Conservation (phyloP, 2,888 invertebrate genomes). For the Aricia artaxerxes region DNA sequence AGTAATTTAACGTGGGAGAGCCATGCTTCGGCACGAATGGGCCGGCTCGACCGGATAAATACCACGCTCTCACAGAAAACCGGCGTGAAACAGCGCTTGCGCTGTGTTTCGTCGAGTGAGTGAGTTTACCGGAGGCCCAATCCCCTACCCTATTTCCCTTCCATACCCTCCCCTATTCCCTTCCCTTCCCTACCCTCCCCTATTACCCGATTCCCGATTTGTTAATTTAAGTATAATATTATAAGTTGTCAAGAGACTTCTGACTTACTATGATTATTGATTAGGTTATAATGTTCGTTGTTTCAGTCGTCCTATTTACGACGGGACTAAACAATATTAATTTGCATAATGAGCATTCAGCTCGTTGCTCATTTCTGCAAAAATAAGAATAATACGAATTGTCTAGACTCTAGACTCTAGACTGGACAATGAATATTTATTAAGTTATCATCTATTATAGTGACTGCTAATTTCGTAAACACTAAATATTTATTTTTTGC, state of each 20-base stretch:
- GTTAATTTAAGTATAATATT: neutral
- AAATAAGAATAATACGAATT: conserved; percentile 12
- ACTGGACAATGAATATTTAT: neutral
- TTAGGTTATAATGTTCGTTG: neutral
- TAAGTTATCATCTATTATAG: neutral
- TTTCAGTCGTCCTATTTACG: conserved; percentile 7
- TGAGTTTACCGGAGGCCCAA: too few species aligned
- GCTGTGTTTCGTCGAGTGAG: too few species aligned
- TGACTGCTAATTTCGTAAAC: neutral
- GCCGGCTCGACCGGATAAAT: too few species aligned
- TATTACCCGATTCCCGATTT: too few species aligned
- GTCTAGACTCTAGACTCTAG: conserved; percentile 4
- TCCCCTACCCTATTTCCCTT: too few species aligned
- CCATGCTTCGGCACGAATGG: too few species aligned
- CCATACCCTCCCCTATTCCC: too few species aligned
- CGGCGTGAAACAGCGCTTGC: too few species aligned
- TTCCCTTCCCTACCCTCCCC: too few species aligned
- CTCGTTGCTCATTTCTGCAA: neutral
- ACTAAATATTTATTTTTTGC: too few species aligned
- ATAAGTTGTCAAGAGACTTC: neutral
- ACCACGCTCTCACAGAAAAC: too few species aligned
- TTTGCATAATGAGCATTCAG: conserved; percentile 3
- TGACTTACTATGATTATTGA: neutral
- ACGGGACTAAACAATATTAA: neutral
- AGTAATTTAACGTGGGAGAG: too few species aligned